Conservation (phyloP, 2,888 invertebrate species). For the Eretmocerus hayati region DNA sequence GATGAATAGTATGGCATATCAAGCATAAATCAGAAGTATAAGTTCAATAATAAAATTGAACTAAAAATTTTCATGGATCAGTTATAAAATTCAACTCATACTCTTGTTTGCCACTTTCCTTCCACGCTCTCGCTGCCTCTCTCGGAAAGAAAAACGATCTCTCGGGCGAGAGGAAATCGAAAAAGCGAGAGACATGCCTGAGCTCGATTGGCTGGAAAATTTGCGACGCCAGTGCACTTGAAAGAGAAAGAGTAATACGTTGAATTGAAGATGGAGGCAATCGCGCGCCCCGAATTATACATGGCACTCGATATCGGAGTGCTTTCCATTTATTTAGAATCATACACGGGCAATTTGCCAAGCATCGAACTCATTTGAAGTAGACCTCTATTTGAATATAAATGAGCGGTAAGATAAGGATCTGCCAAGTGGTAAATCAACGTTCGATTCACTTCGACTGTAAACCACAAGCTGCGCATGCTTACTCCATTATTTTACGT, state of each 20-base stretch:
- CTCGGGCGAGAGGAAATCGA: neutral
- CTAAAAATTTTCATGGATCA: no score
- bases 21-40: no score
- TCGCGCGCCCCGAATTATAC: constrained; percentile 6
- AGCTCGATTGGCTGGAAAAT: neutral
- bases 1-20: no score
- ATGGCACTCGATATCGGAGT: constrained; percentile 1
- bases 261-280: no score
- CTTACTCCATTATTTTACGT: no score
- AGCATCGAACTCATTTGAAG: constrained; percentile 10
- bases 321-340: constrained; percentile 10
- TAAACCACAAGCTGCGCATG: neutral
- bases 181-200: neutral
- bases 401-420: constrained; percentile 3
- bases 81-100: no score
- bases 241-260: no score
- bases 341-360: constrained; percentile 8
- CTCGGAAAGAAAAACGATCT: neutral
- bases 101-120: no score
- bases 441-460: constrained; percentile 3
- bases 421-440: constrained; percentile 3
- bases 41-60: no score
- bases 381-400: constrained; percentile 11
- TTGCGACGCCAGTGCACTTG: neutral
- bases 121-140: no score